Percentiles rank a stretch among this genome's conserved stretches.
Evolutionary conservation across 1,140 invertebrate genomes (phyloP).

Genomic region (Cherax quadricarinatus): DNA sequence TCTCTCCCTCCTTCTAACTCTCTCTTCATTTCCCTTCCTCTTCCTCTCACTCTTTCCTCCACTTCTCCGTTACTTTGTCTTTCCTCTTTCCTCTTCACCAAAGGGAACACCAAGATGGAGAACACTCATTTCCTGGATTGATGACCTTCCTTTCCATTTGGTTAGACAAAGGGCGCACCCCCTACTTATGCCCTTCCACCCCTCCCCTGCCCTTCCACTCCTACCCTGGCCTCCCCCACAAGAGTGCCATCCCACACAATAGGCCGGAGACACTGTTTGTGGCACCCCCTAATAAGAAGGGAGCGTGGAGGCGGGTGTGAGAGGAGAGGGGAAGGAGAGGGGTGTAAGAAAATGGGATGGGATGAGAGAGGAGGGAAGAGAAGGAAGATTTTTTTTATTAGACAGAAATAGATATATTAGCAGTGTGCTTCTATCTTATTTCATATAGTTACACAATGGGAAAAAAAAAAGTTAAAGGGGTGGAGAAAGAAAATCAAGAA

Average conservation of each 20-base stretch:
- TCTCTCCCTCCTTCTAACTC: background rate
- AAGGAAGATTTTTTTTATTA: too few species aligned
- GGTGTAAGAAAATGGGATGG: too few species aligned
- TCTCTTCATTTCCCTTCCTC: too few species aligned
- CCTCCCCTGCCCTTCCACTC: background rate
- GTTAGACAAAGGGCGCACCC: constrained; percentile 30
- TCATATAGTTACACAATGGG: too few species aligned
- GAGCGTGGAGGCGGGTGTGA: background rate
- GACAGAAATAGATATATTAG: too few species aligned
- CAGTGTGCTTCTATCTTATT: too few species aligned
- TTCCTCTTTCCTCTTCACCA: background rate
- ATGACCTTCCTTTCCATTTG: constrained; percentile 22
- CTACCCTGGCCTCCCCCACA: too few species aligned
- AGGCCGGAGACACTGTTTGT: constrained; percentile 33
- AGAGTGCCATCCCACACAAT: constrained; percentile 19
- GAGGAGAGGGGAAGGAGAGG: too few species aligned
- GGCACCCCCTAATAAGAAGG: constrained; percentile 14
- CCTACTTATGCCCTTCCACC: background rate
- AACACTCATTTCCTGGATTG: constrained; percentile 16
- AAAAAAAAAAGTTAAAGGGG: too few species aligned
- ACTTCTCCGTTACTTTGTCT: background rate
- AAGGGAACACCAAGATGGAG: background rate
- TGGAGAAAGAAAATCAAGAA: too few species aligned
- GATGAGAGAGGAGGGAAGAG: too few species aligned
- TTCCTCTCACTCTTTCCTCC: background rate